Percentiles rank a stretch among this genome's conserved stretches.
Evolutionary conservation across 2,113 vertebrate genomes (phyloP).

Genomic region (Fukomys damarensis): DNA sequence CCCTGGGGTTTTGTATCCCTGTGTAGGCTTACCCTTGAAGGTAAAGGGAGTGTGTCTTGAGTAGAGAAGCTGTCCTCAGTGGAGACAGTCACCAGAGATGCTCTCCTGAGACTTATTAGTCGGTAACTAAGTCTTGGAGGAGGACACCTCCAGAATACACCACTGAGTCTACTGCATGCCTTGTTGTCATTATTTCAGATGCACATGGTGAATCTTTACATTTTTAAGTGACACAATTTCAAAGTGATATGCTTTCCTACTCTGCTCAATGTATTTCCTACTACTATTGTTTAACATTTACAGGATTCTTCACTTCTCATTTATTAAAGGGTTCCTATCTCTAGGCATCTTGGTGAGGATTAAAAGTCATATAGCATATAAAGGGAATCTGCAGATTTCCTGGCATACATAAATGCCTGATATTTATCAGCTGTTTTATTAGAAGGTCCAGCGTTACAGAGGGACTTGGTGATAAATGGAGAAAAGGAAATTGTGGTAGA

Average conservation of each 20-base stretch:
- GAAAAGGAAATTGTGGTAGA: constrained; percentile 44
- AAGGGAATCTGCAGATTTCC: constrained; percentile 15
- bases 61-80: neutral
- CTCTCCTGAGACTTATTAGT: neutral
- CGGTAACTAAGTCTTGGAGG: neutral
- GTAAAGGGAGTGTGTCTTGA: neutral
- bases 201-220: neutral
- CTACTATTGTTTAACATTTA: neutral
- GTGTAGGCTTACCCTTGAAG: neutral
- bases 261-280: neutral
- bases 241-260: neutral
- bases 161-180: fast-evolving
- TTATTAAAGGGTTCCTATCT: neutral
- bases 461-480: constrained; percentile 53
- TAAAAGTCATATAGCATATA: neutral
- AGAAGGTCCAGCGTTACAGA: constrained; percentile 34
- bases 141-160: neutral
- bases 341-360: neutral
- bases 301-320: constrained; percentile 4
- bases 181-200: neutral
- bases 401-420: neutral
- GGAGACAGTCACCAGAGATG: neutral
- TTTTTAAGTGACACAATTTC: constrained; percentile 40
- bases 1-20: neutral
- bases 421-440: constrained; percentile 35